A percentile compares a stretch with the other conserved stretches of the same genome.
phyloP scores from a whole-genome alignment of 2,113 vertebrate genomes.

The Castor canadensis region DNA sequence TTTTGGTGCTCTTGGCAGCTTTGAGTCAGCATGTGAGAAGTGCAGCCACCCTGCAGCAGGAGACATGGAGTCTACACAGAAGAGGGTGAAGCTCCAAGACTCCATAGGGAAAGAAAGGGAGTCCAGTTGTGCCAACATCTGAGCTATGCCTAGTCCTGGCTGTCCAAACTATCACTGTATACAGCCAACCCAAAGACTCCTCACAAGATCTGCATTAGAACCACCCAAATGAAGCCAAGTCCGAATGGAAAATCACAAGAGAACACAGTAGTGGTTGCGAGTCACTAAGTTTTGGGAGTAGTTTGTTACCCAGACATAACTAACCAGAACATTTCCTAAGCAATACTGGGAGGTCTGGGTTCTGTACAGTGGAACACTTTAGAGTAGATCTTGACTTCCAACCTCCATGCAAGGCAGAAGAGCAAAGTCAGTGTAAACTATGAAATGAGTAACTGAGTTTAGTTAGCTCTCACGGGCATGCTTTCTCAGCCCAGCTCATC shows the following conservation, averaged over 20 bases:
- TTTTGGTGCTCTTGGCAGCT: background rate
- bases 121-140: background rate
- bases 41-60: background rate
- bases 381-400: background rate
- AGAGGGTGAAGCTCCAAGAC: background rate
- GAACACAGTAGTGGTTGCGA: background rate
- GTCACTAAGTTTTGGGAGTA: background rate
- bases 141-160: background rate
- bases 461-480: background rate
- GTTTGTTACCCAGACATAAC: background rate
- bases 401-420: background rate
- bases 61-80: background rate
- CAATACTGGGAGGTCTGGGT: background rate
- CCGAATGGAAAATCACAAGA: background rate
- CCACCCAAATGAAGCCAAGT: background rate
- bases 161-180: background rate
- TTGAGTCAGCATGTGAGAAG: background rate
- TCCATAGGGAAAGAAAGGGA: background rate
- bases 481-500: background rate
- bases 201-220: background rate
- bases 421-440: background rate
- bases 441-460: background rate
- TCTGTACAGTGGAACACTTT: background rate
- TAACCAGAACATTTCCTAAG: background rate
- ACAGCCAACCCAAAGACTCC: background rate